Base-by-base conservation (phyloP, 2,797 vertebrate genomes). In the Meda fulgida region DNA sequence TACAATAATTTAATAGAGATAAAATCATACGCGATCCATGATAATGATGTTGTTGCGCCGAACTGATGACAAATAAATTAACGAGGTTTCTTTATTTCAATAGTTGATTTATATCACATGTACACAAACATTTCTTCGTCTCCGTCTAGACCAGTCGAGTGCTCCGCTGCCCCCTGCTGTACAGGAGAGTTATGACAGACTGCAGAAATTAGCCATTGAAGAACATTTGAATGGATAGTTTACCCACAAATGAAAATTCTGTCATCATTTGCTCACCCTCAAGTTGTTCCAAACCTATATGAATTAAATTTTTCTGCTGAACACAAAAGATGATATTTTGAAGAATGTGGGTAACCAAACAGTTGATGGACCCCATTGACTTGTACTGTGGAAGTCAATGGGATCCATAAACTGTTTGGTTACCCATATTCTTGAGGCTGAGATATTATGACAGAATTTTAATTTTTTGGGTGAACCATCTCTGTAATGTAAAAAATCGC, bases 141-240 rank as follows among this genome's bases (percentile, higher is more conserved):
- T 40, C 2, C 5, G 26, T 70, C 9, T 78, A 9, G n/a, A 19
- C 3, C 10, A 26, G 10, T 72, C 21, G 19, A 7, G 40, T 4
- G 7, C 3, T n/a, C 29, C 29, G 58, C 82, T 63, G 82, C 82
- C 86, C 4, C 26, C 86, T 71, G 19, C 71, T 40, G 86, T 9
- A 58, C 58, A 29, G 48, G 34, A 70, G 5, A 29, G 26, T 14
- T 6, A 66, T 11, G 14, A 69, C 73, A 18, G 11, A 34, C 19
- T 21, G 18, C 5, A 1, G 38, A 36, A 36, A 36, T 77, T 0
- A 58, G 34, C 21, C 31, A 36, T 5, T 0, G 19, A 23, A 14
- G 36, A 36, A 76, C 55, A 58, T 3, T 8, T 53, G 21, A 46
- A 46, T 46, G 13, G 13, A 14, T 16, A 58, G 23, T 60, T 60